Evolutionary conservation across 64 coral and sea anemone species (phyloP).

Genomic region (Stichodactyla helianthus): DNA sequence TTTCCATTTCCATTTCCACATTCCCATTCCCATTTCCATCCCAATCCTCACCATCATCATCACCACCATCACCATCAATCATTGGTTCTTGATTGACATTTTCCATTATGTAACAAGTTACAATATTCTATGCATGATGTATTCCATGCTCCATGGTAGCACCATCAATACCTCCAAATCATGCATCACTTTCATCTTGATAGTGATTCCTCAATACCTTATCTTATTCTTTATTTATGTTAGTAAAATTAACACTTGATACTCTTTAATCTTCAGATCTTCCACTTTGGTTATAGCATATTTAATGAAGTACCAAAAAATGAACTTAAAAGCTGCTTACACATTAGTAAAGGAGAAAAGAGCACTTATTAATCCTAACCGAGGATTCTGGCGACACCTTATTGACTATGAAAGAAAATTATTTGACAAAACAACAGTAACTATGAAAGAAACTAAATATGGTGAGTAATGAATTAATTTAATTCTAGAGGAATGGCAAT

Average conservation of each 20-base stretch:
- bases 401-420: conserved; percentile 91
- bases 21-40: no score
- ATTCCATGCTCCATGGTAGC: no score
- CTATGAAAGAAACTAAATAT: conserved; percentile 3
- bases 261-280: conserved; percentile 42
- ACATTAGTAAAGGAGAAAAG: conserved; percentile 74
- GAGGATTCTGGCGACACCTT: conserved; percentile 86
- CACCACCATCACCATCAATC: no score
- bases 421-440: conserved; percentile 71
- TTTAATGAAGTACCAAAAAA: conserved; percentile 90
- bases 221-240: no score
- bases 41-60: no score
- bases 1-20: no score
- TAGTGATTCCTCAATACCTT: no score
- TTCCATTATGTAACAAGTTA: no score
- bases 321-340: conserved; percentile 84
- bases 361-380: conserved; percentile 79
- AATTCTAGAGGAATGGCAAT: neutral
- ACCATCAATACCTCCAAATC: no score
- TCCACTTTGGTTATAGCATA: conserved; percentile 90
- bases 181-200: no score
- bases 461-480: neutral
- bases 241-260: neutral
- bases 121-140: no score
- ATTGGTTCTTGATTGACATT: no score